Conservation (phyloP, 1,140 invertebrate genomes). For the Panagrolaimus sp. region DNA sequence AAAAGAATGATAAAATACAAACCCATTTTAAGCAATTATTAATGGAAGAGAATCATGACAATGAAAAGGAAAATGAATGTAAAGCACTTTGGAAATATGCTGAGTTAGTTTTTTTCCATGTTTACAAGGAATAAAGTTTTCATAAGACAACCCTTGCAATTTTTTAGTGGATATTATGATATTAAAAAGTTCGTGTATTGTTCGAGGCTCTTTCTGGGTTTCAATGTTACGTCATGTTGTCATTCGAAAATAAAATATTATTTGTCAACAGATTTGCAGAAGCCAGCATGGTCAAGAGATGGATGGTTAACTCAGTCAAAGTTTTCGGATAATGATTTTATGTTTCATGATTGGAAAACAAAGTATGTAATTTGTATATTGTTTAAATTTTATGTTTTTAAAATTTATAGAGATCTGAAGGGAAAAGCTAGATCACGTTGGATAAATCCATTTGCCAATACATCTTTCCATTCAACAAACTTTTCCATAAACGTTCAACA, state of each 20-base stretch:
- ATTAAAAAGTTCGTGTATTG: background rate
- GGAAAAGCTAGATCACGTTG: too few species aligned
- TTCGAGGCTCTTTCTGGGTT: background rate
- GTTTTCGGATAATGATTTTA: background rate
- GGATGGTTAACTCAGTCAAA: background rate
- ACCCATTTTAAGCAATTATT: background rate
- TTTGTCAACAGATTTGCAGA: too few species aligned
- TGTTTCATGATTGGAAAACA: constrained; percentile 8
- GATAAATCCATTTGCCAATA: too few species aligned
- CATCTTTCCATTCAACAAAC: too few species aligned
- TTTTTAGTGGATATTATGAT: background rate
- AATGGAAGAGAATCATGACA: background rate
- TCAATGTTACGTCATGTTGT: background rate
- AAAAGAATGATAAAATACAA: too few species aligned
- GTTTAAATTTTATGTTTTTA: too few species aligned
- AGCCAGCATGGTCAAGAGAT: background rate
- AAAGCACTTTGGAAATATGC: background rate
- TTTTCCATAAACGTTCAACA: too few species aligned
- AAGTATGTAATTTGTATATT: too few species aligned
- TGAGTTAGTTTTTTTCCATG: too few species aligned
- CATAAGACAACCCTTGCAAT: too few species aligned
- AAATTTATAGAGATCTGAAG: too few species aligned
- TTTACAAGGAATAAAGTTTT: too few species aligned
- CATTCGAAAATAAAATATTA: background rate
- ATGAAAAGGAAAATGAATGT: background rate